A percentile compares a stretch with the other conserved stretches of the same genome.
Conservation (phyloP, 2,888 invertebrate genomes). For the Nowickia ferox region DNA sequence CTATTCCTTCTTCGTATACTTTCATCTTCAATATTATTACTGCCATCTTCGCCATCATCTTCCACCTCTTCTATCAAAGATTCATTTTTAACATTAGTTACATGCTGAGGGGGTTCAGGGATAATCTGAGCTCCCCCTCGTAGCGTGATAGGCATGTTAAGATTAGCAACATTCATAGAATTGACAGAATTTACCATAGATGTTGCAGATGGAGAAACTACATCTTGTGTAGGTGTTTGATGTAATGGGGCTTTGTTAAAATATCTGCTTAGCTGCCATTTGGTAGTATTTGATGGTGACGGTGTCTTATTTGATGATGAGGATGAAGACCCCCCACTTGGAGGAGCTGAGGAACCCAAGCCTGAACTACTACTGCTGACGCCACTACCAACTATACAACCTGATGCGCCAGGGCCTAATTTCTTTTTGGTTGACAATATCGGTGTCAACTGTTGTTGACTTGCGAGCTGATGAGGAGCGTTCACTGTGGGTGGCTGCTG, state of each 20-base stretch:
- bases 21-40: slow-evolving; percentile 71
- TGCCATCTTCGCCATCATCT: slow-evolving; percentile 75
- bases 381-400: slow-evolving; percentile 75
- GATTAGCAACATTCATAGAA: slow-evolving; percentile 77
- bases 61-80: slow-evolving; percentile 75
- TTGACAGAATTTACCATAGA: slow-evolving; percentile 72
- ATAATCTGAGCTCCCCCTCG: slow-evolving; percentile 80
- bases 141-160: slow-evolving; percentile 79
- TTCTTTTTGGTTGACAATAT: slow-evolving; percentile 72
- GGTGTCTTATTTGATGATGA: slow-evolving; percentile 80
- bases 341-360: slow-evolving; percentile 72
- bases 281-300: slow-evolving; percentile 80
- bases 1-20: slow-evolving; percentile 51
- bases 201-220: slow-evolving; percentile 75
- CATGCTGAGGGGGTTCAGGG: slow-evolving; percentile 77
- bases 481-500: slow-evolving; percentile 70
- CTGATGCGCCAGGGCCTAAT: slow-evolving; percentile 76
- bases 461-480: slow-evolving; percentile 67
- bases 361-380: slow-evolving; percentile 72
- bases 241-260: slow-evolving; percentile 78
- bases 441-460: slow-evolving; percentile 67
- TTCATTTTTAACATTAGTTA: slow-evolving; percentile 80
- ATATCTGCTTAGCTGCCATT: slow-evolving; percentile 80
- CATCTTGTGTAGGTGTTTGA: slow-evolving; percentile 75
- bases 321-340: slow-evolving; percentile 74